Percentiles rank a stretch among this genome's conserved stretches.
Conservation (phyloP, 2,888 invertebrate species). For the Eristalis pertinax region DNA sequence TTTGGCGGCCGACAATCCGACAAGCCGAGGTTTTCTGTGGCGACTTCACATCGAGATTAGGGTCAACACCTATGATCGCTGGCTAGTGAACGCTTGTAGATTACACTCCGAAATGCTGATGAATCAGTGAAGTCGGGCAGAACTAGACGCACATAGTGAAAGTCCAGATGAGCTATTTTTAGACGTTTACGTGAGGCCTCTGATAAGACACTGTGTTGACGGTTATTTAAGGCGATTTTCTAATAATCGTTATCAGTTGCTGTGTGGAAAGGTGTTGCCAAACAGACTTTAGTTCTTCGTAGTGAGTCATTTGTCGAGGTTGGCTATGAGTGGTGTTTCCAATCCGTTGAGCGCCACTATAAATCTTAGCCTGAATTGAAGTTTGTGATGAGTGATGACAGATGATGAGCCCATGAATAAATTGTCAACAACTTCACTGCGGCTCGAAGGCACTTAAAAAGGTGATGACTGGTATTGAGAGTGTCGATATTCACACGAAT, state of each 20-base stretch:
- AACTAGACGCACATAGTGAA: neutral
- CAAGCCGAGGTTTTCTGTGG: conserved; percentile 28
- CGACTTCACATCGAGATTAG: conserved; percentile 28
- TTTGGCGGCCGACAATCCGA: conserved; percentile 2
- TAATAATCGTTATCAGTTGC: conserved; percentile 8
- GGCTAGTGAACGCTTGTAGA: neutral
- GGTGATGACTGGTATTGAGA: neutral
- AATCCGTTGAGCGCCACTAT: no score
- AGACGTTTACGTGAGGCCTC: neutral
- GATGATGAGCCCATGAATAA: neutral
- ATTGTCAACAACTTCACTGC: no score
- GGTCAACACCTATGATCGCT: conserved; percentile 29
- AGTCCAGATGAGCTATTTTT: conserved; percentile 24
- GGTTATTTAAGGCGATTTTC: neutral
- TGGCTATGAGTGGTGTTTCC: neutral
- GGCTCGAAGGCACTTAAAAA: neutral
- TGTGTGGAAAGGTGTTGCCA: neutral
- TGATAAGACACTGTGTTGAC: conserved; percentile 11
- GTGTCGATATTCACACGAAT: neutral
- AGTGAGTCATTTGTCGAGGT: neutral
- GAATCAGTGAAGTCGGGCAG: conserved; percentile 16
- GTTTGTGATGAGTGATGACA: neutral
- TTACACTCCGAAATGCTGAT: conserved; percentile 2
- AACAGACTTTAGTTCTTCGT: neutral
- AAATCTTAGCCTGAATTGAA: neutral